Conservation (phyloP, 2,113 vertebrate genomes). For the Aegithalos caudatus region DNA sequence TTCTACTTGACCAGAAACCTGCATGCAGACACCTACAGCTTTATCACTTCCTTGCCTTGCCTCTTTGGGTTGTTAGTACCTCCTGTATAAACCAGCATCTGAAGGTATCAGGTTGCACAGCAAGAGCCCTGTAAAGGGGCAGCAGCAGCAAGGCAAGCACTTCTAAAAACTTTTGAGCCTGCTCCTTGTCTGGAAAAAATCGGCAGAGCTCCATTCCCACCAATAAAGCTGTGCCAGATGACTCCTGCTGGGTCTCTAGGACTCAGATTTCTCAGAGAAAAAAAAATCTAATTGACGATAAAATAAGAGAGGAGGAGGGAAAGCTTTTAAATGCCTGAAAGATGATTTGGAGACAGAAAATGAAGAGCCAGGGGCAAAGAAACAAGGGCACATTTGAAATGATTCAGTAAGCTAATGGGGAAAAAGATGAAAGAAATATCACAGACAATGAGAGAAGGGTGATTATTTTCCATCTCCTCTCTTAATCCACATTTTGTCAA, state of each 20-base stretch:
- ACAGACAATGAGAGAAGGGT: not conserved
- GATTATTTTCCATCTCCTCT: not conserved
- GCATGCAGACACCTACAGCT: not conserved
- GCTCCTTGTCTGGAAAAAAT: not conserved
- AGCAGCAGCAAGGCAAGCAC: not conserved
- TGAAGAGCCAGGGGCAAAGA: not conserved
- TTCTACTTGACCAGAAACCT: not conserved
- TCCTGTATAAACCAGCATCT: not conserved
- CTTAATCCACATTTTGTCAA: not conserved
- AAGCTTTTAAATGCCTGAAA: conserved; percentile 9
- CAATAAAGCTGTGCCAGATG: not conserved
- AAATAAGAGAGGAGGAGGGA: not conserved
- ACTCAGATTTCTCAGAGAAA: not conserved
- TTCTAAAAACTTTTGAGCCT: not conserved
- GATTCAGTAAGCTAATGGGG: not conserved
- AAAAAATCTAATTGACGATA: not conserved
- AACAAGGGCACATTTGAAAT: not conserved
- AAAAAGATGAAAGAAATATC: conserved; percentile 5
- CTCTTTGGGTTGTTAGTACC: not conserved
- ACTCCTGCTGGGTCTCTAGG: not conserved
- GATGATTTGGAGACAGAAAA: conserved; percentile 21
- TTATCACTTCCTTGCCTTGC: not conserved
- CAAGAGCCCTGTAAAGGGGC: not conserved
- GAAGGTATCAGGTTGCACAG: not conserved
- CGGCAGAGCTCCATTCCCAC: not conserved